These are phyloP conservation scores for Gobionotothen gibberifrons DNA, from an alignment of 2,797 vertebrate genomes.

Conservation along the genomic window DNA sequence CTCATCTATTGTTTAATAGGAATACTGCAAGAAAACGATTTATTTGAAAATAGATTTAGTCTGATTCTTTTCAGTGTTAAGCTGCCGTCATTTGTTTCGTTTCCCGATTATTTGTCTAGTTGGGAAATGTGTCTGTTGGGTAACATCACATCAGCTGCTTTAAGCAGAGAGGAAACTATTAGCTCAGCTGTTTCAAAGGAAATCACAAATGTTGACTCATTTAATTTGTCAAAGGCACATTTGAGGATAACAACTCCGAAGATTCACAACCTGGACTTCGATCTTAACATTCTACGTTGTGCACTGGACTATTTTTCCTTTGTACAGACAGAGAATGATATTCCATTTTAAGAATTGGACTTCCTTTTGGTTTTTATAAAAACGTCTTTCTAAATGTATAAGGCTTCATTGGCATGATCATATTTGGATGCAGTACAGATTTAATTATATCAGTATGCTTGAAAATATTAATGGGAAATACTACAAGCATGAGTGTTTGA, in stretches of 20 bases:
- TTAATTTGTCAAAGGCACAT: background rate
- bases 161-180: slow-evolving; percentile 2
- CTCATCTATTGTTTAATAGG: too few species aligned
- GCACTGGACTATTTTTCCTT: background rate
- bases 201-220: slow-evolving; percentile 21
- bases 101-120: slow-evolving; percentile 49
- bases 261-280: background rate
- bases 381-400: background rate
- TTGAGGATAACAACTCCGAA: background rate
- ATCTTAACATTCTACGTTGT: background rate
- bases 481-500: background rate
- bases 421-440: background rate
- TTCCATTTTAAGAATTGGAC: background rate
- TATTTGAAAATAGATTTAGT: background rate
- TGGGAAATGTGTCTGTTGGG: slow-evolving; percentile 47
- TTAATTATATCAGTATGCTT: background rate
- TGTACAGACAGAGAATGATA: too few species aligned
- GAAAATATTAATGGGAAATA: background rate
- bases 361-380: background rate
- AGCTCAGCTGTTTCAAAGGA: slow-evolving; percentile 39
- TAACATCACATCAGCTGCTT: slow-evolving; percentile 33
- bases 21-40: too few species aligned
- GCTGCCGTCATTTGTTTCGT: slow-evolving; percentile 45
- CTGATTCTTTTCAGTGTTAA: background rate
- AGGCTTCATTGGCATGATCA: background rate